Percentiles rank a stretch among this genome's conserved stretches.
Evolutionary conservation across 2,113 vertebrate genomes (phyloP).

Genomic region (Picathartes gymnocephalus): DNA sequence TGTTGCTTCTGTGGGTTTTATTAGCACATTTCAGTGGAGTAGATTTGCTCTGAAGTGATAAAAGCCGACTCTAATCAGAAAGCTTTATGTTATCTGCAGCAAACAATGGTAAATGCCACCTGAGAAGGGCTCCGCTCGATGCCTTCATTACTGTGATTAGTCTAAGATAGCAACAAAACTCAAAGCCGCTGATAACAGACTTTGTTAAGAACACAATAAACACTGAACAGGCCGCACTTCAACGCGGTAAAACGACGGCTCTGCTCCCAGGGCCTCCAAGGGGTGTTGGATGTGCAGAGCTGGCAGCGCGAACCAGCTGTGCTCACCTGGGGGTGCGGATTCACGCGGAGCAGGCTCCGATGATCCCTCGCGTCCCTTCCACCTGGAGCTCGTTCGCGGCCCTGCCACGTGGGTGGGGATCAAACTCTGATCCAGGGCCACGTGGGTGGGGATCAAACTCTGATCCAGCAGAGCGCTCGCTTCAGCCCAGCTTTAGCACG

Average conservation of each 20-base stretch:
- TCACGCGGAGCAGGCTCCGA: background rate
- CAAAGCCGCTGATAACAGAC: constrained; percentile 23
- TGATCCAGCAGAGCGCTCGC: accelerated
- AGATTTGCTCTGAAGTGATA: constrained; percentile 66
- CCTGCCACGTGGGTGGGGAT: no score
- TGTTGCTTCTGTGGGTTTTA: constrained; percentile 63
- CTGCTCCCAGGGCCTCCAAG: accelerated
- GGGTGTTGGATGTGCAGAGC: background rate
- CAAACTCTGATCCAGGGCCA: background rate
- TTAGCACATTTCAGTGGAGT: constrained; percentile 59
- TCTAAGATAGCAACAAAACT: constrained; percentile 34
- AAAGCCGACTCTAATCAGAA: constrained; percentile 54
- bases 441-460: no score
- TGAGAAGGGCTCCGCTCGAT: background rate
- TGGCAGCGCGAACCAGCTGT: accelerated
- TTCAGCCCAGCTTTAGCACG: accelerated
- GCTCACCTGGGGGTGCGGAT: background rate
- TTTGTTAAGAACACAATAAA: constrained; percentile 18
- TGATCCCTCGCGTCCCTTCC: background rate
- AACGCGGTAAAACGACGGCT: background rate
- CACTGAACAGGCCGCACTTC: background rate
- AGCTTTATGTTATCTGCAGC: constrained; percentile 37
- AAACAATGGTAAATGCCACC: constrained; percentile 57
- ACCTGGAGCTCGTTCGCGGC: accelerated
- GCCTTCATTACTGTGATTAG: constrained; percentile 58